These are phyloP conservation scores for Coluber constrictor DNA, from an alignment of 2,797 vertebrate species.

Conservation along the genomic window DNA sequence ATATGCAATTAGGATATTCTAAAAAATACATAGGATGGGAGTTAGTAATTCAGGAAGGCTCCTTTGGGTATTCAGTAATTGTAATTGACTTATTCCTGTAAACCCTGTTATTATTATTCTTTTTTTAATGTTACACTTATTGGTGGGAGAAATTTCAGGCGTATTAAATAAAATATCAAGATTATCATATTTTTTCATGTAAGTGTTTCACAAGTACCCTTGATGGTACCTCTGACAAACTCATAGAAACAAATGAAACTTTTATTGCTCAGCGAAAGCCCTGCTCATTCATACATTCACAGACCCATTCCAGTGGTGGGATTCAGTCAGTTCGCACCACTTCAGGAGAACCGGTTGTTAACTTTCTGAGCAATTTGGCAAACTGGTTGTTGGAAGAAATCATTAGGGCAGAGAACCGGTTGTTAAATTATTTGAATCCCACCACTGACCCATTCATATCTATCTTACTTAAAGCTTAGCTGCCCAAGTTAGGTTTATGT, in stretches of 20 bases:
- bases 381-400: too few species aligned
- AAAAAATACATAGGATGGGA: slow-evolving; percentile 25
- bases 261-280: not conserved
- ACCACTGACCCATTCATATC: not conserved
- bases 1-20: not conserved
- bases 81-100: slow-evolving; percentile 24
- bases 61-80: slow-evolving; percentile 22
- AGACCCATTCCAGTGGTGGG: not conserved
- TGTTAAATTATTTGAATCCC: too few species aligned
- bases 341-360: too few species aligned
- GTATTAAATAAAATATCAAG: slow-evolving; percentile 16
- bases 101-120: not conserved
- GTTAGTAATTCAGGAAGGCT: not conserved
- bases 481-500: not conserved
- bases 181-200: not conserved
- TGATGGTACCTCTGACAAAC: not conserved
- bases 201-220: not conserved
- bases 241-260: not conserved
- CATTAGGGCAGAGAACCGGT: too few species aligned
- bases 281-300: not conserved
- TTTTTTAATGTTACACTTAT: slow-evolving; percentile 2
- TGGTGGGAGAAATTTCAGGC: not conserved
- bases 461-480: not conserved
- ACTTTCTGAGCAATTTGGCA: too few species aligned
- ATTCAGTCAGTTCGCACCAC: too few species aligned